Base-by-base conservation (phyloP, 2,113 vertebrate species). In the Poicephalus gulielmi region DNA sequence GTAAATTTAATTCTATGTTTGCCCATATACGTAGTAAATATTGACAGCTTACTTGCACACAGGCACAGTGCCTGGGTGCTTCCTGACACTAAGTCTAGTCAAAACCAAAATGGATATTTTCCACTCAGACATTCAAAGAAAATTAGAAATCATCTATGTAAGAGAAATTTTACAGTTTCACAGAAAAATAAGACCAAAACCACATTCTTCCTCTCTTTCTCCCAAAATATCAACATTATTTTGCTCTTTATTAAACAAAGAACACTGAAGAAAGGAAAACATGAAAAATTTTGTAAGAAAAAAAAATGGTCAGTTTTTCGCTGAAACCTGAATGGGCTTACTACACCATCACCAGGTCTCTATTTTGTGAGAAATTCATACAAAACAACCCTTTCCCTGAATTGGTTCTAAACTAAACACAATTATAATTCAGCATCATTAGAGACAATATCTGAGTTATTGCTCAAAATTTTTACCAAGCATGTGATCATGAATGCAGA, bases 381-480 rank as follows among this genome's bases (percentile, higher is more conserved):
- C 1, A 62, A 74, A 80, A 20, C 2, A 20, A 27, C 17, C 2
- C 1, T 52, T 80, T 55, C 7, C 9, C 24, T 74, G 35, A 3
- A 11, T 27, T 83, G 3, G 16, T 10, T 71, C 17, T 67, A n/a
- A 57, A 33, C 33, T 90, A 96, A 90, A 92, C 33, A 68, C 69
- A 90, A 33, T 50, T 64, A 10, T 83, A 89, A 95, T 64, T 83
- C 89, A 83, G 82, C 62, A 93, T 52, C 7, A 27, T 94, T 91
- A 95, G 52, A 86, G 95, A 89, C 77, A 96, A 93, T 71, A 44
- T 85, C 94, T 93, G 84, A 97, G 91, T 93, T 92, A 41, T 69
- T 71, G 59, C 82, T 96, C 82, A 97, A 92, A 94, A 89, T 95
- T 96, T 92, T 37, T 95, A 94, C 85, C 87, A 96, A 63, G 53